Percentiles rank a stretch among this genome's conserved stretches.
Conservation (phyloP, 2,113 vertebrate species). For the Poicephalus meyeri region DNA sequence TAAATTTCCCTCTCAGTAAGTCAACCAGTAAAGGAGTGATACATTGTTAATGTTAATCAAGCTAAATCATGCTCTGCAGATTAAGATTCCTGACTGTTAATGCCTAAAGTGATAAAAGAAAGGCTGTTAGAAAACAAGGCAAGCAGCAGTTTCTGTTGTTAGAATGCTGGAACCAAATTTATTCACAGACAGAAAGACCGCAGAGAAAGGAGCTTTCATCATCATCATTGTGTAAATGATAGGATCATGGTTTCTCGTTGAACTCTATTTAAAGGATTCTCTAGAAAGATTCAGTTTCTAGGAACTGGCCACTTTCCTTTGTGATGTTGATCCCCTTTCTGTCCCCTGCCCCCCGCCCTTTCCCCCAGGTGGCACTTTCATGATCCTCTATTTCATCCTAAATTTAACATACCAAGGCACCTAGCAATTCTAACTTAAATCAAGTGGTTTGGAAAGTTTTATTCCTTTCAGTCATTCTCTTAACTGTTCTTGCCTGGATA, state of each 20-base stretch:
- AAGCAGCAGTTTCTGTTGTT: background rate
- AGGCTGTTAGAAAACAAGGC: background rate
- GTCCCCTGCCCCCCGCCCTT: background rate
- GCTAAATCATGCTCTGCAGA: background rate
- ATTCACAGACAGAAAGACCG: background rate
- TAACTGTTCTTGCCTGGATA: background rate
- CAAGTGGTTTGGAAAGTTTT: background rate
- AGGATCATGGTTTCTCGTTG: background rate
- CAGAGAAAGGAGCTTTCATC: background rate
- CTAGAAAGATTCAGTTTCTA: background rate
- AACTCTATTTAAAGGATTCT: background rate
- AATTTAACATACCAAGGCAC: background rate
- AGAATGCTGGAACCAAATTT: background rate
- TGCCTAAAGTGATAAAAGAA: background rate
- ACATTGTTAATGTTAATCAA: slow-evolving; percentile 29
- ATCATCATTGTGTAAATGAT: background rate
- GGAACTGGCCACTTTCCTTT: background rate
- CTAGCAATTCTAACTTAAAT: background rate
- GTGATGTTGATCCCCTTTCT: background rate
- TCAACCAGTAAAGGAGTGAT: background rate
- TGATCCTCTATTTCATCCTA: background rate
- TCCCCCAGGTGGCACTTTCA: background rate
- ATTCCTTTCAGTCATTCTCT: background rate
- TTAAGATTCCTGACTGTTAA: background rate
- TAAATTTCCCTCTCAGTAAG: slow-evolving; percentile 16